phyloP scores from a whole-genome alignment of 2,797 vertebrate genomes.

The Zalophus californianus region DNA sequence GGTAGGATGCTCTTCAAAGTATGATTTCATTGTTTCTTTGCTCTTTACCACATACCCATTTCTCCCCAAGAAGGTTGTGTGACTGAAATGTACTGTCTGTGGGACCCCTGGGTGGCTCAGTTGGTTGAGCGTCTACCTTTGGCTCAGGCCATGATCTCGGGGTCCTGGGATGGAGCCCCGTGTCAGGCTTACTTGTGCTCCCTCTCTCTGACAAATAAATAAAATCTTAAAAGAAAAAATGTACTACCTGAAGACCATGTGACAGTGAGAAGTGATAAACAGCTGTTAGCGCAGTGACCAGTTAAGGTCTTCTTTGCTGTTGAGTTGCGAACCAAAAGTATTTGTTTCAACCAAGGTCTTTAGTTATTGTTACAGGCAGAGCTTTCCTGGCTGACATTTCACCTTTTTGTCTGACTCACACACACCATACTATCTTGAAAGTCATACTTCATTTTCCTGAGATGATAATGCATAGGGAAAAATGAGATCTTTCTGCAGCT shows the following conservation, averaged over 20 bases:
- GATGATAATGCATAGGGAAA: background rate
- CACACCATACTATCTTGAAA: background rate
- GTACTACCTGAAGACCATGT: background rate
- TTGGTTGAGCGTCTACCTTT: too few relatives aligned
- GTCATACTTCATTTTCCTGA: slow-evolving; percentile 38
- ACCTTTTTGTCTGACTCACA: background rate
- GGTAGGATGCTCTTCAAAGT: background rate
- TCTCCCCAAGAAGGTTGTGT: background rate
- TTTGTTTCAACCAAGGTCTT: background rate
- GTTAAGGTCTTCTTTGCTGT: background rate
- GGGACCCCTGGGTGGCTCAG: too few relatives aligned
- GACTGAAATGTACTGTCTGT: background rate
- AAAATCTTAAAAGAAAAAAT: too few relatives aligned
- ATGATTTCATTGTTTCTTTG: background rate
- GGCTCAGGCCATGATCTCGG: too few relatives aligned
- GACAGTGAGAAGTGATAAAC: background rate
- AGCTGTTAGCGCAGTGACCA: slow-evolving; percentile 5
- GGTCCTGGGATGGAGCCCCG: too few relatives aligned
- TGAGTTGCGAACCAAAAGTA: background rate
- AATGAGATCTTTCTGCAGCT: background rate
- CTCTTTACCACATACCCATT: background rate
- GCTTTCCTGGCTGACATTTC: background rate
- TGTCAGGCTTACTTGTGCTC: too few relatives aligned
- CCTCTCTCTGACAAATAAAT: too few relatives aligned
- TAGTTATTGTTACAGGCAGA: background rate